phyloP scores from a whole-genome alignment of 2,113 vertebrate genomes.

The Misgurnus mizolepis region DNA sequence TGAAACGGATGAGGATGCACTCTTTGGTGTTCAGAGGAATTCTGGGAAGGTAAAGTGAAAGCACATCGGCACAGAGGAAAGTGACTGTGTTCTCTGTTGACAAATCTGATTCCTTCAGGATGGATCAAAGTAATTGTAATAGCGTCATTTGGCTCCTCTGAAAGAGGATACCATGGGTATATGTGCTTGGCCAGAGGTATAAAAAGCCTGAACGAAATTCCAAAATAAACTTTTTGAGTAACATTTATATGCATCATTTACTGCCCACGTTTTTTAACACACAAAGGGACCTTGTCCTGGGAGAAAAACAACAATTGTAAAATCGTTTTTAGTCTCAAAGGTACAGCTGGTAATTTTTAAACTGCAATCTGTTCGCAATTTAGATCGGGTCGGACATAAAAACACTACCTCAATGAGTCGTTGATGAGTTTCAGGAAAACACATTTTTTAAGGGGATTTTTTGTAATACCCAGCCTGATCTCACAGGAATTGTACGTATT shows the following conservation, averaged over 20 bases:
- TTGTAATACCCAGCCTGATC: too few relatives aligned
- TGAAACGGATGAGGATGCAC: constrained; percentile 7
- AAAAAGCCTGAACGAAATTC: constrained; percentile 11
- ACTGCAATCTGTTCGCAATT: too few relatives aligned
- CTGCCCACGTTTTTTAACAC: background rate
- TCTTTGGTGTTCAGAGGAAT: constrained; percentile 33
- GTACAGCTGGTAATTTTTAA: too few relatives aligned
- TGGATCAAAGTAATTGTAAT: constrained; percentile 13
- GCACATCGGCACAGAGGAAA: constrained; percentile 8
- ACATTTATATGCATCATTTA: constrained; percentile 7
- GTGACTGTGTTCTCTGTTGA: background rate
- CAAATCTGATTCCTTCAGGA: background rate
- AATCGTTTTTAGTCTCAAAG: too few relatives aligned
- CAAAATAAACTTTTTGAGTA: constrained; percentile 18
- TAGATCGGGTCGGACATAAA: too few relatives aligned
- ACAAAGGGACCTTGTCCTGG: constrained; percentile 19
- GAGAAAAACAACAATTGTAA: too few relatives aligned
- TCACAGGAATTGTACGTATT: too few relatives aligned
- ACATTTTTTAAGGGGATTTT: too few relatives aligned
- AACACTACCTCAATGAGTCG: too few relatives aligned
- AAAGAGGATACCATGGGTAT: constrained; percentile 5
- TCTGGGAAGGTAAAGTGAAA: constrained; percentile 18
- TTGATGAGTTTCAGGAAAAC: too few relatives aligned
- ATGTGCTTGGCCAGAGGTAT: background rate
- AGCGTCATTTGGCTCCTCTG: constrained; percentile 9